Evolutionary conservation across 2,113 vertebrate genomes (phyloP).

Genomic region (Cyprinus carpio): DNA sequence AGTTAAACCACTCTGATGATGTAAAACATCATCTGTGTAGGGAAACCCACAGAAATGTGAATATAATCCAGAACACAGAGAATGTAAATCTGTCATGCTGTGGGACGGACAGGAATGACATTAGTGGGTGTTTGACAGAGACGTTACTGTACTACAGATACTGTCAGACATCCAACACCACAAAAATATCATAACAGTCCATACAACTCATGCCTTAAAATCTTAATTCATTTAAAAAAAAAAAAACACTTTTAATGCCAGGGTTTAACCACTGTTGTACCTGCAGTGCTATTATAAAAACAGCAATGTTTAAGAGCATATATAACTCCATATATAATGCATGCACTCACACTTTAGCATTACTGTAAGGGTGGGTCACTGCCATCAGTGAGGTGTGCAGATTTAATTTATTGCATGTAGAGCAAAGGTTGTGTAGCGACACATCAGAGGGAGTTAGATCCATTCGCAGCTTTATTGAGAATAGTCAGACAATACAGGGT

Average conservation of each 20-base stretch:
- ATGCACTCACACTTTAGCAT: neutral
- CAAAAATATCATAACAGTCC: neutral
- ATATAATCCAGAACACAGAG: neutral
- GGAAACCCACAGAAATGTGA: too few species aligned
- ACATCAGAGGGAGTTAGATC: too few species aligned
- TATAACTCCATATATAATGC: neutral
- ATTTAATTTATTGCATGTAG: neutral
- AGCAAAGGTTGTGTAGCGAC: neutral
- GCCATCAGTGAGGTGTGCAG: neutral
- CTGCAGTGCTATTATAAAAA: neutral
- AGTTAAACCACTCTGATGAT: too few species aligned
- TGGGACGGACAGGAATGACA: conserved; percentile 15
- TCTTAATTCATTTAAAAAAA: neutral
- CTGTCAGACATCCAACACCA: neutral
- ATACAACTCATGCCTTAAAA: neutral
- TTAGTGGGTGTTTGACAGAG: neutral
- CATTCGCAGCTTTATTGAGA: too few species aligned
- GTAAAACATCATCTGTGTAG: neutral
- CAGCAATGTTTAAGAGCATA: neutral
- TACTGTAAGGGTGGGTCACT: neutral
- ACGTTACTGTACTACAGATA: neutral
- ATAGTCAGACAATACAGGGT: too few species aligned
- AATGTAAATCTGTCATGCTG: neutral
- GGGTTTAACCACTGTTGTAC: neutral
- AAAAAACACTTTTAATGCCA: too few species aligned